These are phyloP conservation scores for Typhlichthys subterraneus DNA, from an alignment of 2,797 vertebrate species.

Conservation along the genomic window DNA sequence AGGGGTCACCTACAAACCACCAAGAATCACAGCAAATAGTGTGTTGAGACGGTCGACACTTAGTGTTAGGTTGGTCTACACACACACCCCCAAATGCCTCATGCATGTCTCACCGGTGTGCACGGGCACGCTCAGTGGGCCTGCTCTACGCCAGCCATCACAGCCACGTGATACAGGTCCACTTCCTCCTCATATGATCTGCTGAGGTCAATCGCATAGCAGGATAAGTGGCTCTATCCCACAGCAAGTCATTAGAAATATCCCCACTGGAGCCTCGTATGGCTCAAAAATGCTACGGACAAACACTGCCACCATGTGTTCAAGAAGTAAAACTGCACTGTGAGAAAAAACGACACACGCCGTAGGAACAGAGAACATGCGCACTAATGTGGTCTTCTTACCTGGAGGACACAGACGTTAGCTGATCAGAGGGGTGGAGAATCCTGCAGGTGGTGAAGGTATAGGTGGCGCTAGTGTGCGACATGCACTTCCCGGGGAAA, in stretches of 20 bases:
- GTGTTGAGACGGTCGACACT: neutral
- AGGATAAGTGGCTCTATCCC: neutral
- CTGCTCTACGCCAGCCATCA: constrained; percentile 89
- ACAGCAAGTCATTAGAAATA: neutral
- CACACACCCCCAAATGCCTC: constrained; percentile 32
- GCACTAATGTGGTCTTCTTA: constrained; percentile 54
- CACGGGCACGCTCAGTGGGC: constrained; percentile 78
- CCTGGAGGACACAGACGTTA: constrained; percentile 93
- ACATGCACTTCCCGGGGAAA: constrained; percentile 97
- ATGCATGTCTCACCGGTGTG: constrained; percentile 70
- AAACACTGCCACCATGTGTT: constrained; percentile 19
- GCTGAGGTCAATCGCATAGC: constrained; percentile 79
- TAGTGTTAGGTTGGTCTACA: constrained; percentile 34
- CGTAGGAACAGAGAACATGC: too few relatives aligned
- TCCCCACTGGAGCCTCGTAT: neutral
- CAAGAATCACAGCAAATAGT: neutral
- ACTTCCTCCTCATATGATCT: constrained; percentile 93
- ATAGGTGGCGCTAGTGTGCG: constrained; percentile 96
- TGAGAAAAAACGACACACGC: neutral
- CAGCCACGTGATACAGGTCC: constrained; percentile 84
- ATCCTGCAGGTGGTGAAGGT: constrained; percentile 99
- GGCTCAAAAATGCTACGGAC: too few relatives aligned
- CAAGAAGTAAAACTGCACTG: constrained; percentile 4
- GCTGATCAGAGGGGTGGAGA: constrained; percentile 94
- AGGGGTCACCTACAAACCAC: neutral